Conservation (phyloP, 2,888 invertebrate genomes). For the Caenorhabditis panamensis region DNA sequence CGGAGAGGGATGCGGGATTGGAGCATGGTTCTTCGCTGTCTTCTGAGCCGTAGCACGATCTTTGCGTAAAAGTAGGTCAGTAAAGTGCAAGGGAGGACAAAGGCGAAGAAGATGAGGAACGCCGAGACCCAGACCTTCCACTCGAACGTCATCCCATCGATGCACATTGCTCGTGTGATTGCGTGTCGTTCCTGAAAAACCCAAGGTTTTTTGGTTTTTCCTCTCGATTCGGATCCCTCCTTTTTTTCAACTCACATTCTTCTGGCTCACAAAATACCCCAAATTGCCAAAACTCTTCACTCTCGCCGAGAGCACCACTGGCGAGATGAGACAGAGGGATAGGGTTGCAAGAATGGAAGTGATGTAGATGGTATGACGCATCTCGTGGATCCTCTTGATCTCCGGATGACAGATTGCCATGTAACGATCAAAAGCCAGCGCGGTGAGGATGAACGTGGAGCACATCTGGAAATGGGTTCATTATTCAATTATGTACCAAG, state of each 20-base stretch:
- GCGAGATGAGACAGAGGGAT: constrained; percentile 70
- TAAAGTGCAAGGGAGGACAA: constrained; percentile 69
- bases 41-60: constrained; percentile 67
- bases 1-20: constrained; percentile 74
- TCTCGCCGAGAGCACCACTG: constrained; percentile 67
- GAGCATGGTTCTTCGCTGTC: constrained; percentile 69
- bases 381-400: constrained; percentile 72
- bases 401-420: constrained; percentile 76
- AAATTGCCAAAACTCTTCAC: constrained; percentile 47
- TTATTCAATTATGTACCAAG: background rate
- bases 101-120: constrained; percentile 66
- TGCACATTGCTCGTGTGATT: constrained; percentile 64
- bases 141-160: constrained; percentile 67
- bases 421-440: constrained; percentile 73
- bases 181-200: constrained; percentile 47
- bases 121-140: constrained; percentile 60
- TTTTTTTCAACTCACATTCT: constrained; percentile 35
- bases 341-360: constrained; percentile 65
- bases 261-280: constrained; percentile 41
- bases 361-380: constrained; percentile 69
- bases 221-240: too few species aligned
- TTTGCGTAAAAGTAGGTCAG: constrained; percentile 70
- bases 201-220: too few species aligned
- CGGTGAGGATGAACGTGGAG: constrained; percentile 73
- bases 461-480: constrained; percentile 71